phyloP scores from a whole-genome alignment of 2,888 invertebrate genomes.

The Andrena marginata region DNA sequence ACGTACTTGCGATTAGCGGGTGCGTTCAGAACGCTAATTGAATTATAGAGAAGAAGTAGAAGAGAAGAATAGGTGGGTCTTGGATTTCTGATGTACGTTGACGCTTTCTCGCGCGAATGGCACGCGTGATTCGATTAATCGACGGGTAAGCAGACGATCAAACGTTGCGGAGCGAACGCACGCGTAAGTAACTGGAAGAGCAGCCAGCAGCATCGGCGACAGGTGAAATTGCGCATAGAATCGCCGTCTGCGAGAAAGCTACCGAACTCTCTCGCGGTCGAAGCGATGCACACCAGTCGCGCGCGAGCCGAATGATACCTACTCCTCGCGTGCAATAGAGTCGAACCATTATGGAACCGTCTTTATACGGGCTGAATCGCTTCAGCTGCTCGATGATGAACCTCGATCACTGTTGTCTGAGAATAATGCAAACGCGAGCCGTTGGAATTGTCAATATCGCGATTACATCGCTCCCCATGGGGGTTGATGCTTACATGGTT shows the following conservation, averaged over 20 bases:
- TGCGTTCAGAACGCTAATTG: neutral
- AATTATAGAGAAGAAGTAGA: neutral
- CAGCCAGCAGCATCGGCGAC: slow-evolving; percentile 54
- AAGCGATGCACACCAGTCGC: slow-evolving; percentile 70
- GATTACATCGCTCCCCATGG: neutral
- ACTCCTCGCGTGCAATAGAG: slow-evolving; percentile 47
- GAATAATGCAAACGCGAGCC: neutral
- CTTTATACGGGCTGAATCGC: slow-evolving; percentile 31
- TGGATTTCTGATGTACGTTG: neutral
- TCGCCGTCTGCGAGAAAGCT: slow-evolving; percentile 54
- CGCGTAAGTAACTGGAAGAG: slow-evolving; percentile 5
- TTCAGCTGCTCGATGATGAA: slow-evolving; percentile 51
- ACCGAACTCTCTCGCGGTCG: slow-evolving; percentile 39
- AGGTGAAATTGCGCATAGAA: slow-evolving; percentile 68
- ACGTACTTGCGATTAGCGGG: neutral
- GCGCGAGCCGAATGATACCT: slow-evolving; percentile 49
- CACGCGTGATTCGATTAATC: slow-evolving; percentile 16
- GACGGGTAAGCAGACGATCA: neutral
- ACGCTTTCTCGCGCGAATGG: neutral
- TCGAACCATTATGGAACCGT: slow-evolving; percentile 35
- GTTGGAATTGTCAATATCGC: neutral
- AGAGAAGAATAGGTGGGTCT: neutral
- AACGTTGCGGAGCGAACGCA: neutral
- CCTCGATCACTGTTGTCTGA: slow-evolving; percentile 8
- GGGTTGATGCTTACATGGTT: neutral